A percentile compares a stretch with the other conserved stretches of the same genome.
phyloP scores from a whole-genome alignment of 2,113 vertebrate species.

The Nerophis lumbriciformis region DNA sequence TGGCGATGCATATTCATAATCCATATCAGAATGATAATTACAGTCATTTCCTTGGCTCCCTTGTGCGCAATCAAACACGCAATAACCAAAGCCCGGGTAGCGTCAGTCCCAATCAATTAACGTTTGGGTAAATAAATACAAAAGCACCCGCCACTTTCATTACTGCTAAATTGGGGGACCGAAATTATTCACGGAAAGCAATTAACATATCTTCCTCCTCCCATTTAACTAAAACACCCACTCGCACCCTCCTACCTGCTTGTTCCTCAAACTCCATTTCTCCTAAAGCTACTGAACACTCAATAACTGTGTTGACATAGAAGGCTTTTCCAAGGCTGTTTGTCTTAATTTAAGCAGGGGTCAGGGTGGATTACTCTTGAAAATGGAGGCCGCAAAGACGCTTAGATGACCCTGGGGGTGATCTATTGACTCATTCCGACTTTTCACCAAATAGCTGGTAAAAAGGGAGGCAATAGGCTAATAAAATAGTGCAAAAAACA shows the following conservation, averaged over 20 bases:
- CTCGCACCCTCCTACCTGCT: slow-evolving; percentile 26
- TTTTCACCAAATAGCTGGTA: slow-evolving; percentile 6
- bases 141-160: slow-evolving; percentile 64
- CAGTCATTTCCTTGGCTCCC: slow-evolving; percentile 65
- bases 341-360: slow-evolving; percentile 40
- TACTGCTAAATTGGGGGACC: slow-evolving; percentile 69
- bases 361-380: slow-evolving; percentile 26
- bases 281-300: slow-evolving; percentile 45
- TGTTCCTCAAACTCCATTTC: slow-evolving; percentile 36
- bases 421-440: slow-evolving; percentile 21
- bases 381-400: slow-evolving; percentile 9
- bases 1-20: slow-evolving; percentile 63
- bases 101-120: slow-evolving; percentile 69
- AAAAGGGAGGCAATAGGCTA: background rate
- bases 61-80: slow-evolving; percentile 63
- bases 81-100: slow-evolving; percentile 56
- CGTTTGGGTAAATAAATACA: slow-evolving; percentile 73
- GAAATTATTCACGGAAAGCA: slow-evolving; percentile 73
- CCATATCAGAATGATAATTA: slow-evolving; percentile 65
- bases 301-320: slow-evolving; percentile 63
- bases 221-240: background rate
- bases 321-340: slow-evolving; percentile 46
- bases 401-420: slow-evolving; percentile 20
- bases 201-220: slow-evolving; percentile 61
- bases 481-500: background rate